Evolutionary conservation across 2,797 vertebrate species (phyloP).

Genomic region (Propithecus perrieri): DNA sequence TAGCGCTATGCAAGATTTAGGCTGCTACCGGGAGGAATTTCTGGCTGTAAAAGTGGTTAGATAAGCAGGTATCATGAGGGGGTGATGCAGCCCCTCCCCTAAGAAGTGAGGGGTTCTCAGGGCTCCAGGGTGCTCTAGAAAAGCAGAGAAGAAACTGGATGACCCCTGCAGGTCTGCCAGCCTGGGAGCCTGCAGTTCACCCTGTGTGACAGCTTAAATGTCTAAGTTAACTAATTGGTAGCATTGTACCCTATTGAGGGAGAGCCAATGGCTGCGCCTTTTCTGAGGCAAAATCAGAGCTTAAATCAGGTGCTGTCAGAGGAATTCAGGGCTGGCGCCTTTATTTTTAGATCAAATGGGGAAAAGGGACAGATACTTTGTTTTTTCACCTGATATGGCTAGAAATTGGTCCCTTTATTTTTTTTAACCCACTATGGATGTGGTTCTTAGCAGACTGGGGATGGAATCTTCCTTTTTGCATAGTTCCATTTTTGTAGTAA

Average conservation of each 20-base stretch:
- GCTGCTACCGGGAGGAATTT: background rate
- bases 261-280: constrained; percentile 38
- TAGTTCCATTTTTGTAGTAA: background rate
- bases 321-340: constrained; percentile 19
- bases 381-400: background rate
- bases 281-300: constrained; percentile 41
- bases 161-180: background rate
- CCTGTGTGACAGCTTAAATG: background rate
- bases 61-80: background rate
- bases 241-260: background rate
- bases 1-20: background rate
- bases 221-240: constrained; percentile 34
- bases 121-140: background rate
- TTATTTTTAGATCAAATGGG: constrained; percentile 69
- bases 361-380: background rate
- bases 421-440: background rate
- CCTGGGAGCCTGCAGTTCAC: background rate
- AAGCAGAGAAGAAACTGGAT: background rate
- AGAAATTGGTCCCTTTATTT: background rate
- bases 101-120: background rate
- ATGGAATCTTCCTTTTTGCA: constrained; percentile 10
- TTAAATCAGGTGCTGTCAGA: constrained; percentile 31
- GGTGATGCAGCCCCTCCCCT: background rate
- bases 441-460: background rate
- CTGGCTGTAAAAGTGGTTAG: background rate